A percentile compares a stretch with the other conserved stretches of the same genome.
These are phyloP conservation scores for Chiridota heheva DNA, from an alignment of 35 echinoderm and acorn worm genomes.

Conservation along the genomic window DNA sequence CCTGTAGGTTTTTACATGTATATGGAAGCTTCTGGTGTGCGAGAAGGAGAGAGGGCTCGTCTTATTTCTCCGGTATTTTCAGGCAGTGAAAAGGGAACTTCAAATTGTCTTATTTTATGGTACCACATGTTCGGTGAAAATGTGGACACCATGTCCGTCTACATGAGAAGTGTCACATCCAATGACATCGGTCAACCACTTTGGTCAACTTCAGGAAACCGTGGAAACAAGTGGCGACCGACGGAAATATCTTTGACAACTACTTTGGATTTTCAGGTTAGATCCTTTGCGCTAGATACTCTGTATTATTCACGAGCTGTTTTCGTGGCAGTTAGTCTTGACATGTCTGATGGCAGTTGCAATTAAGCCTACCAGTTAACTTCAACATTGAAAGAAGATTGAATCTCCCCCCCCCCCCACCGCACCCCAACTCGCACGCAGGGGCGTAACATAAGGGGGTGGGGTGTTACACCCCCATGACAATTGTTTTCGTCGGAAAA, in stretches of 20 bases:
- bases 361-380: too few relatives aligned
- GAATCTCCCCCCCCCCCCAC: too few relatives aligned
- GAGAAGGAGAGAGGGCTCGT: neutral
- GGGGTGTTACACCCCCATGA: too few relatives aligned
- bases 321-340: too few relatives aligned
- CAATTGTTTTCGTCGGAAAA: too few relatives aligned
- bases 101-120: constrained; percentile 13
- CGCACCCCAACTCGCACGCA: too few relatives aligned
- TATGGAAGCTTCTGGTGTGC: neutral
- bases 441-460: too few relatives aligned
- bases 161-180: neutral
- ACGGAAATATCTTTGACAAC: neutral
- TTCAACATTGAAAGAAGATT: too few relatives aligned
- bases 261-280: neutral
- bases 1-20: neutral
- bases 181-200: neutral
- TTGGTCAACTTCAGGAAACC: neutral
- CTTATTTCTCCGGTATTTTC: neutral
- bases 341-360: too few relatives aligned
- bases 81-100: neutral
- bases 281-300: too few relatives aligned
- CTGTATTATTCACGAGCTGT: too few relatives aligned
- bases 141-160: neutral
- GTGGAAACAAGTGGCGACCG: neutral
- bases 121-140: neutral